Percentiles rank a stretch among this genome's conserved stretches.
Conservation (phyloP, 2,888 invertebrate genomes). For the Altica lythri region DNA sequence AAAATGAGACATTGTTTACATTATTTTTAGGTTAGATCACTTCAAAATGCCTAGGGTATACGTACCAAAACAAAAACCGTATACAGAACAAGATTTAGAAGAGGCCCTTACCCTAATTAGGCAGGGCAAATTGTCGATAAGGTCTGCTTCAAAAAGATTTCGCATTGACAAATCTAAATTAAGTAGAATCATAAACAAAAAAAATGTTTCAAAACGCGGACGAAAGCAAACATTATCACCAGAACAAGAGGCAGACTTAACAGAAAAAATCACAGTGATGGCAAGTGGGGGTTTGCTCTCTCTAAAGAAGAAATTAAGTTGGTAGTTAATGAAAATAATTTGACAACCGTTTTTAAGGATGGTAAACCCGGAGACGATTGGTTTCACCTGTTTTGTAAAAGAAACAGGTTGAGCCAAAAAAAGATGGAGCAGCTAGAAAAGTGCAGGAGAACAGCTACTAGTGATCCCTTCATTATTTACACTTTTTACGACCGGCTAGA, state of each 20-base stretch:
- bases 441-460: conserved; percentile 24
- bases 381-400: conserved; percentile 31
- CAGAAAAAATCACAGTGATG: conserved; percentile 13
- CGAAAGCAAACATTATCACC: neutral
- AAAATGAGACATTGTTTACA: conserved; percentile 15
- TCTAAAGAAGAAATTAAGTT: conserved; percentile 22
- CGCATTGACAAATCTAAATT: conserved; percentile 8
- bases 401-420: conserved; percentile 27
- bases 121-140: conserved; percentile 14
- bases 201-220: conserved; percentile 10
- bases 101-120: conserved; percentile 23
- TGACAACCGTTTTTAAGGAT: conserved; percentile 28
- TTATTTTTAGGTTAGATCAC: conserved; percentile 4
- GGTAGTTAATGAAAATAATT: too few species aligned
- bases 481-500: conserved; percentile 17
- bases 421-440: conserved; percentile 29
- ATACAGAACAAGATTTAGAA: conserved; percentile 22
- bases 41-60: conserved; percentile 22
- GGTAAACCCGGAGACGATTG: conserved; percentile 31
- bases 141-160: conserved; percentile 17
- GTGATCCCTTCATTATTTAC: conserved; percentile 20
- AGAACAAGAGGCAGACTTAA: conserved; percentile 8
- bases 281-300: conserved; percentile 17
- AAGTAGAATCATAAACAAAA: neutral
- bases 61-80: conserved; percentile 17